These are phyloP conservation scores for Falcunculus frontatus DNA, from an alignment of 2,113 vertebrate genomes.

Conservation along the genomic window DNA sequence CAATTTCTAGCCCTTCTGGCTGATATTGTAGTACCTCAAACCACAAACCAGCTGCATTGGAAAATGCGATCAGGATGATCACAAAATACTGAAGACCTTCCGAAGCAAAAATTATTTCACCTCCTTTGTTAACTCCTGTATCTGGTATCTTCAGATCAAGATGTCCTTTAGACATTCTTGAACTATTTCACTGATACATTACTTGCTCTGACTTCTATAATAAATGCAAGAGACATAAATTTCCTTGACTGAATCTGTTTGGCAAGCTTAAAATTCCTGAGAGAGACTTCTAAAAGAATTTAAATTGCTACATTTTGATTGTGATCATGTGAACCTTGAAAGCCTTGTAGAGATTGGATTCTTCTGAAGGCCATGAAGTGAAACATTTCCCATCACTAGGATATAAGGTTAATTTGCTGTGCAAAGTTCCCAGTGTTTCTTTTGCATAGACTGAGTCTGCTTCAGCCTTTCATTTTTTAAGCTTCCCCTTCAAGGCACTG, in stretches of 20 bases:
- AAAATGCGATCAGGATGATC: neutral
- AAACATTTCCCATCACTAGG: neutral
- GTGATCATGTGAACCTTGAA: neutral
- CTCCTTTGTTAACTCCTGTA: neutral
- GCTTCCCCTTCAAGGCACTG: neutral
- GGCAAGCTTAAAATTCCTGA: neutral
- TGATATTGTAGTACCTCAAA: neutral
- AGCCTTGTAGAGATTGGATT: neutral
- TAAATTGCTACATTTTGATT: neutral
- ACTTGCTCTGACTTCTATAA: neutral
- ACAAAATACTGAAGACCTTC: neutral
- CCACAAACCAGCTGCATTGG: neutral
- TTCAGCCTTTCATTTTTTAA: neutral
- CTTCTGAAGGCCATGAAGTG: neutral
- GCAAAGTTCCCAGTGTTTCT: neutral
- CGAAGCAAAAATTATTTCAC: neutral
- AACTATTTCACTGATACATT: neutral
- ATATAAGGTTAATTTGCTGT: neutral
- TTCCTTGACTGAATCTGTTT: neutral
- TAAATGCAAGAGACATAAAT: neutral
- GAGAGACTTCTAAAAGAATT: neutral
- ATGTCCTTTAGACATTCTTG: neutral
- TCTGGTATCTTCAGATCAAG: neutral
- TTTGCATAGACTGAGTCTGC: neutral
- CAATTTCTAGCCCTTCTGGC: neutral